Evolutionary conservation across 2,113 vertebrate species (phyloP).

Genomic region (Erpornis zantholeuca): DNA sequence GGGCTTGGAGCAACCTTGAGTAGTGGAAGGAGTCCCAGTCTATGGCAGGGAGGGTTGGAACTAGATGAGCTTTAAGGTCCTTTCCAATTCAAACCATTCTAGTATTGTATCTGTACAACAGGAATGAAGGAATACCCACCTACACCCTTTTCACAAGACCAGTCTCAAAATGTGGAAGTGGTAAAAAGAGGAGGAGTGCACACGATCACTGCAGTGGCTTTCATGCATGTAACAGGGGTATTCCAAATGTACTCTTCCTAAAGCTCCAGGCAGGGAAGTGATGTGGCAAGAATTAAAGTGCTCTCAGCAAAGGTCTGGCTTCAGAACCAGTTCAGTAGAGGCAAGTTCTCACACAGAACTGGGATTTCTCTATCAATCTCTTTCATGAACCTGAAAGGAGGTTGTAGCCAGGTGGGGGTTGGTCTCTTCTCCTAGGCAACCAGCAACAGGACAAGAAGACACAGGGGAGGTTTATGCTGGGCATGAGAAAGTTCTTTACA

Average conservation of each 20-base stretch:
- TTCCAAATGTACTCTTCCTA: background rate
- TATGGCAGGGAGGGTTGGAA: background rate
- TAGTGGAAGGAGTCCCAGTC: background rate
- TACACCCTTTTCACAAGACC: background rate
- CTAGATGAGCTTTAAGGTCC: too few species aligned
- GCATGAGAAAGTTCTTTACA: background rate
- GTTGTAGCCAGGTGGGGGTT: fast-evolving
- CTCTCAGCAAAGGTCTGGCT: background rate
- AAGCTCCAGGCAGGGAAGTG: background rate
- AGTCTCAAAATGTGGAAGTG: background rate
- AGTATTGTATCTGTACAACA: background rate
- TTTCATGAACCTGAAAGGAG: background rate
- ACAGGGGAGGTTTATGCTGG: background rate
- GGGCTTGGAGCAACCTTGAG: background rate
- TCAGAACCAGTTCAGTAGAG: background rate
- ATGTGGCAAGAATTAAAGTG: background rate
- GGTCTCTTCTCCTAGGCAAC: background rate
- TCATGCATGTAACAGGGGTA: background rate
- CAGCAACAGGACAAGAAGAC: background rate
- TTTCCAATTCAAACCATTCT: background rate
- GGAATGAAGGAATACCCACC: background rate
- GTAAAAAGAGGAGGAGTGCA: background rate
- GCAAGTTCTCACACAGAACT: background rate
- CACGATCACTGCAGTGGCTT: background rate
- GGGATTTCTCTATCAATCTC: background rate